phyloP scores from a whole-genome alignment of 2,113 vertebrate genomes.

The Marmota monax region DNA sequence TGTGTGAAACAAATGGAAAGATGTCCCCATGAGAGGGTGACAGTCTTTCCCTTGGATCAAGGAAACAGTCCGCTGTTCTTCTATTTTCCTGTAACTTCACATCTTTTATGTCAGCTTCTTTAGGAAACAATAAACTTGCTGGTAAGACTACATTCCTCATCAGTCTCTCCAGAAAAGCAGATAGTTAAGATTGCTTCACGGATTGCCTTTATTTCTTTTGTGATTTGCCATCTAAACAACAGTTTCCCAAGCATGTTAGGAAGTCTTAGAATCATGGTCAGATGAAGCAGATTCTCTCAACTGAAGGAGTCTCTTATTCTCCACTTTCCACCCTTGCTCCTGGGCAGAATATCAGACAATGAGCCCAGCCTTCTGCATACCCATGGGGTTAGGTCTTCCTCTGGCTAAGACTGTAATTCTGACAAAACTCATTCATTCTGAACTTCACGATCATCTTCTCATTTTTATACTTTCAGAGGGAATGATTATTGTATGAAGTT shows the following conservation, averaged over 20 bases:
- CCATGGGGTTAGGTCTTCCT: constrained; percentile 68
- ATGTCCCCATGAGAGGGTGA: not conserved
- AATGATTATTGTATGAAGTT: not conserved
- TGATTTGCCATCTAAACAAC: constrained; percentile 75
- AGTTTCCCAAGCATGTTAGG: constrained; percentile 79
- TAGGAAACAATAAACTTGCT: constrained; percentile 21
- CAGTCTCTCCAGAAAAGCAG: constrained; percentile 51
- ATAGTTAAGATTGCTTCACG: constrained; percentile 75
- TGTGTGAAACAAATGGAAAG: not conserved
- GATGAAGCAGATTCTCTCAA: constrained; percentile 77
- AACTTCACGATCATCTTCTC: constrained; percentile 59
- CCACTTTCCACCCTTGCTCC: constrained; percentile 72
- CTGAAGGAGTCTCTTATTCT: constrained; percentile 81
- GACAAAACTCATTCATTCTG: not conserved
- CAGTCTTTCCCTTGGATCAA: not conserved
- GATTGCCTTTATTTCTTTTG: constrained; percentile 75
- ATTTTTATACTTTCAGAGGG: not conserved
- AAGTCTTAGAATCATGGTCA: constrained; percentile 76
- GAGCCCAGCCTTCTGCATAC: constrained; percentile 77
- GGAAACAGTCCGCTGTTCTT: not conserved
- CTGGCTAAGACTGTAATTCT: constrained; percentile 73
- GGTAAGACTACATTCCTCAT: not conserved
- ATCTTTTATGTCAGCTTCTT: not conserved
- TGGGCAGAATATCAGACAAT: constrained; percentile 81
- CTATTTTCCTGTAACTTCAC: not conserved